Percentiles rank a stretch among this genome's conserved stretches.
Evolutionary conservation across 1,140 invertebrate genomes (phyloP).

Genomic region (Phenacoccus solenopsis): DNA sequence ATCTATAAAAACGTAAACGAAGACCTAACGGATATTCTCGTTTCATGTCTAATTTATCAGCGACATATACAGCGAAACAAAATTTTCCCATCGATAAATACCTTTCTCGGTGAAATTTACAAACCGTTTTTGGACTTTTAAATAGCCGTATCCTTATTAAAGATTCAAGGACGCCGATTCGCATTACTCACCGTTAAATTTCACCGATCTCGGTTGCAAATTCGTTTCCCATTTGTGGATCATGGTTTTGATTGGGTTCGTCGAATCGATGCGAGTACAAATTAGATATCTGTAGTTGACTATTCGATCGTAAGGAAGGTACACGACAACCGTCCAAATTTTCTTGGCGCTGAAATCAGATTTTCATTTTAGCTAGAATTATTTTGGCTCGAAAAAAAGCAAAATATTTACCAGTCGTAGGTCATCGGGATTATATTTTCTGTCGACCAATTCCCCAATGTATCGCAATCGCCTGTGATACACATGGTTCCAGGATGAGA

Average conservation of each 20-base stretch:
- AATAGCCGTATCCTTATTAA: neutral
- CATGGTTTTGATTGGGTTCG: neutral
- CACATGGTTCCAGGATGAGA: slow-evolving; percentile 28
- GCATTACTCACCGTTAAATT: neutral
- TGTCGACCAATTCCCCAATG: slow-evolving; percentile 37
- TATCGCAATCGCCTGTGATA: slow-evolving; percentile 38
- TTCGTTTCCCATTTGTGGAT: slow-evolving; percentile 4
- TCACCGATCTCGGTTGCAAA: neutral
- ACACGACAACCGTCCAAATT: neutral
- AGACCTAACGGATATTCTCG: too few species aligned
- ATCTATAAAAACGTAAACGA: too few species aligned
- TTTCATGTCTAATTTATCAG: too few species aligned
- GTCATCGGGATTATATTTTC: neutral
- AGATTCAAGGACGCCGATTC: too few species aligned
- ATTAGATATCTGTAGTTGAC: neutral
- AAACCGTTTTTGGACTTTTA: neutral
- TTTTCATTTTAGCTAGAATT: neutral
- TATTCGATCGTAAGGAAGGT: neutral
- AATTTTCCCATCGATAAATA: too few species aligned
- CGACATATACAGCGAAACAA: too few species aligned
- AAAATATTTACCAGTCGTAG: neutral
- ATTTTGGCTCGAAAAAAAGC: neutral
- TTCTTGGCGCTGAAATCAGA: neutral
- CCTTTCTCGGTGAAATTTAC: neutral
- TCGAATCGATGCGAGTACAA: neutral